A percentile compares a stretch with the other conserved stretches of the same genome.
Evolutionary conservation across 1,140 invertebrate species (phyloP).

Genomic region (Thereuonema tuberculata): DNA sequence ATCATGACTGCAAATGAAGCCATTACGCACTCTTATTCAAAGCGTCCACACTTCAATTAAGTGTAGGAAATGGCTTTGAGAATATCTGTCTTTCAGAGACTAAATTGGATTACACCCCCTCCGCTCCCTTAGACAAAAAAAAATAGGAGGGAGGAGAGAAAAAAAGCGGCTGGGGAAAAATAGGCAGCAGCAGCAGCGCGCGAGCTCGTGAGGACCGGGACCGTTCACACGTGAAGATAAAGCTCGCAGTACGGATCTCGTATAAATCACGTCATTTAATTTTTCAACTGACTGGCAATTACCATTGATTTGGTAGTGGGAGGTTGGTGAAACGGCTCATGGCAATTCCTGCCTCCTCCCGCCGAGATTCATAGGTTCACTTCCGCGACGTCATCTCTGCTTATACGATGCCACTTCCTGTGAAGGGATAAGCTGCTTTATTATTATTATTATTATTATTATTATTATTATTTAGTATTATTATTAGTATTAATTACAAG

Average conservation of each 20-base stretch:
- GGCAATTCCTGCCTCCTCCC: too few species aligned
- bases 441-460: too few species aligned
- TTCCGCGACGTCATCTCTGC: too few species aligned
- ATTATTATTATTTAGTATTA: too few species aligned
- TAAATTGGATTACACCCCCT: slow-evolving; percentile 6
- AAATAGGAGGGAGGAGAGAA: neutral
- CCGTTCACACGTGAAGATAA: slow-evolving; percentile 6
- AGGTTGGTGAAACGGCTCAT: too few species aligned
- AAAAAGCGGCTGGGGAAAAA: neutral
- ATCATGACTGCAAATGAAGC: slow-evolving; percentile 7
- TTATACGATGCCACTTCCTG: too few species aligned
- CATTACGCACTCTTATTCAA: slow-evolving; percentile 7
- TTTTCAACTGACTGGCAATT: slow-evolving; percentile 1
- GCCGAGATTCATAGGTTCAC: too few species aligned
- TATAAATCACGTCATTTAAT: neutral
- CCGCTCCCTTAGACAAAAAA: neutral
- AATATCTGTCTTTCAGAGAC: neutral
- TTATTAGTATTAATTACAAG: too few species aligned
- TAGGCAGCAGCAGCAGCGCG: neutral
- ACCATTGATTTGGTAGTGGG: too few species aligned
- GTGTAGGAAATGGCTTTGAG: slow-evolving; percentile 2
- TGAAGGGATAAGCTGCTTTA: too few species aligned
- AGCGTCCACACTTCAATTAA: slow-evolving; percentile 9
- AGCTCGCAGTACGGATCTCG: neutral
- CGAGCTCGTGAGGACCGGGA: neutral